Evolutionary conservation across 2,888 invertebrate genomes (phyloP).

Genomic region (Conchocele bisecta): DNA sequence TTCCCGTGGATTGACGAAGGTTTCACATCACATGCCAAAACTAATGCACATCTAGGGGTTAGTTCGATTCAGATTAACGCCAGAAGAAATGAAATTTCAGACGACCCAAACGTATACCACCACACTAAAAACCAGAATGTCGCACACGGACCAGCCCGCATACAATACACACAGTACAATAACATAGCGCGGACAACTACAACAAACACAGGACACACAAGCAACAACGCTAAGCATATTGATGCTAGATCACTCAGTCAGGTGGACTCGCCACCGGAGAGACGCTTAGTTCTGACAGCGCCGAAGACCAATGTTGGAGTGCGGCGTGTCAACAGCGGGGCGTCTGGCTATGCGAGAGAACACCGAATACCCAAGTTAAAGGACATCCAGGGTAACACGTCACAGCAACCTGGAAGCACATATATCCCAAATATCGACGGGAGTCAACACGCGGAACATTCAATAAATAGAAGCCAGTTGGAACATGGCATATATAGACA

Average conservation of each 20-base stretch:
- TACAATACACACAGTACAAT: no score
- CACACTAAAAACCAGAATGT: no score
- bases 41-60: slow-evolving; percentile 44
- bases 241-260: neutral
- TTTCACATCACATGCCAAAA: slow-evolving; percentile 31
- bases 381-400: slow-evolving; percentile 15
- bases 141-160: no score
- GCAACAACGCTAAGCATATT: neutral
- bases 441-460: neutral
- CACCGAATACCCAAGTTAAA: slow-evolving; percentile 31
- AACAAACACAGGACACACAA: no score
- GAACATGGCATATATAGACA: no score
- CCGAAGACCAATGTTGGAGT: slow-evolving; percentile 43
- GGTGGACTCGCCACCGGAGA: neutral
- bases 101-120: no score
- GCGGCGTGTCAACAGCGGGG: slow-evolving; percentile 9
- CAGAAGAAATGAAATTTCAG: no score
- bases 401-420: no score
- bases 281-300: slow-evolving; percentile 20
- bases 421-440: neutral
- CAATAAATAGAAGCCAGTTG: neutral
- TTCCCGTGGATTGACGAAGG: slow-evolving; percentile 58
- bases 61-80: slow-evolving; percentile 53
- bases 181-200: no score
- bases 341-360: neutral